Conservation (phyloP, 2,888 invertebrate species). For the Hesperia comma region DNA sequence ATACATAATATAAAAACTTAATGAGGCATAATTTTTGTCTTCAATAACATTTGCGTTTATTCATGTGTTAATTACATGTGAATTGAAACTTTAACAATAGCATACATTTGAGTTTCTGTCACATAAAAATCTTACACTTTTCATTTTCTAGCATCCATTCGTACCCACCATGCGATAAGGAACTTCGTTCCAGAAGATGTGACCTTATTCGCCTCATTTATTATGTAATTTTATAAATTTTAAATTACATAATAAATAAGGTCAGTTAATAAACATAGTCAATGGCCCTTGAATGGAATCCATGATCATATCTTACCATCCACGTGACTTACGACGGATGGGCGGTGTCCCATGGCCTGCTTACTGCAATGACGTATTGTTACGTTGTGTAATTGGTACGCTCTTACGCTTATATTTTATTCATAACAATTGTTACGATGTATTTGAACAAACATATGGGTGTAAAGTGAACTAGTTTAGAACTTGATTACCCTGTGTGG, state of each 20-base stretch:
- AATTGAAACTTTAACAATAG: too few relatives aligned
- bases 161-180: too few relatives aligned
- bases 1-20: too few relatives aligned
- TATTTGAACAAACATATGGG: slow-evolving; percentile 7
- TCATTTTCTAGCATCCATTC: too few relatives aligned
- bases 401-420: slow-evolving; percentile 25
- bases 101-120: too few relatives aligned
- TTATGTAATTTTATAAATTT: too few relatives aligned
- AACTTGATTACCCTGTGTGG: not conserved
- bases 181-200: not conserved
- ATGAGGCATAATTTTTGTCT: too few relatives aligned
- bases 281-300: not conserved
- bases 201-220: not conserved
- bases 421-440: slow-evolving; percentile 25
- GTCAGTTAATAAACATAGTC: not conserved
- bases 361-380: not conserved
- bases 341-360: not conserved
- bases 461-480: slow-evolving; percentile 15
- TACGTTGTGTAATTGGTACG: slow-evolving; percentile 14
- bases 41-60: too few relatives aligned
- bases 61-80: too few relatives aligned
- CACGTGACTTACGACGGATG: slow-evolving; percentile 1
- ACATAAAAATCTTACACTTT: too few relatives aligned
- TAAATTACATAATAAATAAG: too few relatives aligned
- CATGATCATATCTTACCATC: slow-evolving; percentile 1